Conservation (phyloP, 2,113 vertebrate species). For the Ameiurus melas region DNA sequence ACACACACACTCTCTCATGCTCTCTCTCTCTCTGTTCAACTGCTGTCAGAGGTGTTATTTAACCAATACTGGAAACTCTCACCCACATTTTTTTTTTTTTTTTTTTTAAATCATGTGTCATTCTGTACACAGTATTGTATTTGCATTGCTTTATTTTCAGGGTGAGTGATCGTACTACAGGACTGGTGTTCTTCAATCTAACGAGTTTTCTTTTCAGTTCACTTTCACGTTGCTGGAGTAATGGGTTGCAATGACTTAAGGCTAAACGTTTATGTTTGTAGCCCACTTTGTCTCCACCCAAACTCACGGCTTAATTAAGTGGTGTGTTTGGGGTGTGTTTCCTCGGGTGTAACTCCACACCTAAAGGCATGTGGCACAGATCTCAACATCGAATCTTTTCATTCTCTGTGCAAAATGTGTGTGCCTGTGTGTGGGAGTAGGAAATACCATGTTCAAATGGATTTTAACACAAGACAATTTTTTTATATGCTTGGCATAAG, state of each 20-base stretch:
- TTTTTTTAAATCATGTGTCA: neutral
- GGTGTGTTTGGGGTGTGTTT: conserved; percentile 1
- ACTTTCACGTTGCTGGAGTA: neutral
- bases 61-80: neutral
- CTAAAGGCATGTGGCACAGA: too few species aligned
- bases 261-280: neutral
- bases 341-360: neutral
- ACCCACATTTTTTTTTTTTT: neutral
- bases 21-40: neutral
- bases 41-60: neutral
- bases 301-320: neutral
- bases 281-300: neutral
- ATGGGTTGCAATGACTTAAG: neutral
- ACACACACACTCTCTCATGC: too few species aligned
- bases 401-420: neutral
- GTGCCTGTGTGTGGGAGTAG: neutral
- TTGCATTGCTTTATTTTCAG: neutral
- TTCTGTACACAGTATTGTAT: neutral
- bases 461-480: neutral
- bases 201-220: neutral
- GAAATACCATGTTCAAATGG: neutral
- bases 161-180: neutral
- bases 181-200: neutral
- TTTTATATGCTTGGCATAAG: neutral
- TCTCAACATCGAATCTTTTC: neutral